Evolutionary conservation across 2,113 vertebrate genomes (phyloP).

Genomic region (Chloropsis cyanopogon): DNA sequence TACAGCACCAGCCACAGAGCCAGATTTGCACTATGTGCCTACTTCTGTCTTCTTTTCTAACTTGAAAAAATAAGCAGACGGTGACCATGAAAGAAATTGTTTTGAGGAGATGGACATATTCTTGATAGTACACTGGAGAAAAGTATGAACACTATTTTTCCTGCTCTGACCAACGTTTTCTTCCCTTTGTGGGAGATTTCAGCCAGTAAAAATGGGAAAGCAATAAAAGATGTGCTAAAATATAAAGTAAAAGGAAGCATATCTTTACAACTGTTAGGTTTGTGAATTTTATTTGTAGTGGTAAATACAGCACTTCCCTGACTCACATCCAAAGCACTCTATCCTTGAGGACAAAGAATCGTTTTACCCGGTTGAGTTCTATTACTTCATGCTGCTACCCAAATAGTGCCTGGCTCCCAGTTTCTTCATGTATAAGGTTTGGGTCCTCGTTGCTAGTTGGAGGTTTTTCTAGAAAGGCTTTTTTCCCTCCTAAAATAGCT

Average conservation of each 20-base stretch:
- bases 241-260: neutral
- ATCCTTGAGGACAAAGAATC: slow-evolving; percentile 33
- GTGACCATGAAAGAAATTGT: neutral
- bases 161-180: neutral
- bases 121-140: neutral
- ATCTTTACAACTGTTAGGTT: neutral
- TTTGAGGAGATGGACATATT: neutral
- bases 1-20: neutral
- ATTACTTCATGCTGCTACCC: slow-evolving; percentile 20
- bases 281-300: neutral
- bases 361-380: slow-evolving; percentile 36
- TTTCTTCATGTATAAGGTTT: neutral
- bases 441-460: neutral
- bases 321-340: neutral
- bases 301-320: neutral
- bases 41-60: neutral
- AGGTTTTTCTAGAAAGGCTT: neutral
- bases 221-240: neutral
- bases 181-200: neutral
- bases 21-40: neutral
- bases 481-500: neutral
- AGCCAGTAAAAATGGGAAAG: neutral
- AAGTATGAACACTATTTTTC: neutral
- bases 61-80: neutral
- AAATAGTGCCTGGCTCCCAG: neutral